A percentile compares a stretch with the other conserved stretches of the same genome.
Evolutionary conservation across 2,888 invertebrate species (phyloP).

Genomic region (Lycophotia porphyrea): DNA sequence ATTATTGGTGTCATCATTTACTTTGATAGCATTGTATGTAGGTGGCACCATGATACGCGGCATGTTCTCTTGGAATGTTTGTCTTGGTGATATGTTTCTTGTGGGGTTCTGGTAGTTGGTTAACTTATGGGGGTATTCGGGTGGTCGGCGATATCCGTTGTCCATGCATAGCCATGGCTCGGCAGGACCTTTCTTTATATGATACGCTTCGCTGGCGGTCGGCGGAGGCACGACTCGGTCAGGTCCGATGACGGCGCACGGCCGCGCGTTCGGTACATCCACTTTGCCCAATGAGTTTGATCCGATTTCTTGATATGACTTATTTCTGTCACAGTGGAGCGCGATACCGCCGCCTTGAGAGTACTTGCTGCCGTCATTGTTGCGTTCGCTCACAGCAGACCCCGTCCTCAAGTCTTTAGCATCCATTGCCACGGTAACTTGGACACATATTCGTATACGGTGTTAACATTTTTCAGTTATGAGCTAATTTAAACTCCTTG

Average conservation of each 20-base stretch:
- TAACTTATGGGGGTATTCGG: slow-evolving; percentile 83
- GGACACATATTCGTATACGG: slow-evolving; percentile 74
- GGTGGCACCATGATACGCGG: slow-evolving; percentile 87
- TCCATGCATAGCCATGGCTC: slow-evolving; percentile 82
- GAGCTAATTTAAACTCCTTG: slow-evolving; percentile 58
- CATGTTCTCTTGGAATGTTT: slow-evolving; percentile 90
- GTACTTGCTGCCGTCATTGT: slow-evolving; percentile 85
- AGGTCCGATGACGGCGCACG: slow-evolving; percentile 89
- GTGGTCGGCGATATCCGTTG: slow-evolving; percentile 78
- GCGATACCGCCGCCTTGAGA: slow-evolving; percentile 76
- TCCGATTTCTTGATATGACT: slow-evolving; percentile 83
- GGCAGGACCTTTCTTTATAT: slow-evolving; percentile 76
- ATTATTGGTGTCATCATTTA: slow-evolving; percentile 79
- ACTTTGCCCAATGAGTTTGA: slow-evolving; percentile 83
- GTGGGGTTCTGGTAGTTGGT: slow-evolving; percentile 79
- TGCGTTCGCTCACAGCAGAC: slow-evolving; percentile 80
- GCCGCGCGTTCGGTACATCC: slow-evolving; percentile 82
- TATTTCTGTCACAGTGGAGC: slow-evolving; percentile 80
- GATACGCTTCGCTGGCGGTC: slow-evolving; percentile 75
- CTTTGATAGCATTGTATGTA: slow-evolving; percentile 79
- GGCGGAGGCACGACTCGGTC: slow-evolving; percentile 84
- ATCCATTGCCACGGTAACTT: slow-evolving; percentile 83
- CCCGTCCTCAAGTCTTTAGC: slow-evolving; percentile 86
- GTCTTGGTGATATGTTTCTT: slow-evolving; percentile 89
- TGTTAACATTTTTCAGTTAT: slow-evolving; percentile 79